These are phyloP conservation scores for Podargus strigoides DNA, from an alignment of 2,797 vertebrate genomes.

Conservation along the genomic window DNA sequence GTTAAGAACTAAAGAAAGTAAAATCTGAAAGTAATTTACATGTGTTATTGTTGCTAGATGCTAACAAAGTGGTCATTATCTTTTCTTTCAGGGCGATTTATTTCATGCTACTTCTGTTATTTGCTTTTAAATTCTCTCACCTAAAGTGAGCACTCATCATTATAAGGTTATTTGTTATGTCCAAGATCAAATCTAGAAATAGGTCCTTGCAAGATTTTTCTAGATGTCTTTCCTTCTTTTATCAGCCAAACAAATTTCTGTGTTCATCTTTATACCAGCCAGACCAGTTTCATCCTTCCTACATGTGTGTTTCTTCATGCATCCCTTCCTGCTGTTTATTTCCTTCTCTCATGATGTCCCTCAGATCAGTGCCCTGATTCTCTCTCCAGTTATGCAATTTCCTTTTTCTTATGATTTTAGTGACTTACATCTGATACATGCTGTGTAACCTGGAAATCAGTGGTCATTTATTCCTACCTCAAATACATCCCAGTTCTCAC, in stretches of 20 bases:
- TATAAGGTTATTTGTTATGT: neutral
- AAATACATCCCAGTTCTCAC: neutral
- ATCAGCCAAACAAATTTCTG: neutral
- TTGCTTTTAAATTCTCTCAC: slow-evolving; percentile 23
- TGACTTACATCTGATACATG: neutral
- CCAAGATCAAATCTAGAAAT: neutral
- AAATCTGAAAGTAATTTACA: neutral
- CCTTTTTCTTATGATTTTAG: neutral
- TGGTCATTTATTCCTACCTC: neutral
- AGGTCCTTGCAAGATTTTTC: neutral
- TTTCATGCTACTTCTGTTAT: slow-evolving; percentile 35
- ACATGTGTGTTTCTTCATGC: neutral
- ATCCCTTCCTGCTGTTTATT: neutral
- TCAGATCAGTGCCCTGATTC: neutral
- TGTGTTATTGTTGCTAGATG: neutral
- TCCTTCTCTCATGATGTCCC: neutral
- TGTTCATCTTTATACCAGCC: neutral
- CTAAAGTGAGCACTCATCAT: neutral
- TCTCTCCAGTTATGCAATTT: neutral
- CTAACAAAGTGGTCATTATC: neutral
- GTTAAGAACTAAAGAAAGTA: neutral
- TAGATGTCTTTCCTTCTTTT: neutral
- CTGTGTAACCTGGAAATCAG: neutral
- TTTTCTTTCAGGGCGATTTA: slow-evolving; percentile 30
- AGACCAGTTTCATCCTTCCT: neutral